phyloP scores from a whole-genome alignment of 2,797 vertebrate species.

The Diceros bicornis region DNA sequence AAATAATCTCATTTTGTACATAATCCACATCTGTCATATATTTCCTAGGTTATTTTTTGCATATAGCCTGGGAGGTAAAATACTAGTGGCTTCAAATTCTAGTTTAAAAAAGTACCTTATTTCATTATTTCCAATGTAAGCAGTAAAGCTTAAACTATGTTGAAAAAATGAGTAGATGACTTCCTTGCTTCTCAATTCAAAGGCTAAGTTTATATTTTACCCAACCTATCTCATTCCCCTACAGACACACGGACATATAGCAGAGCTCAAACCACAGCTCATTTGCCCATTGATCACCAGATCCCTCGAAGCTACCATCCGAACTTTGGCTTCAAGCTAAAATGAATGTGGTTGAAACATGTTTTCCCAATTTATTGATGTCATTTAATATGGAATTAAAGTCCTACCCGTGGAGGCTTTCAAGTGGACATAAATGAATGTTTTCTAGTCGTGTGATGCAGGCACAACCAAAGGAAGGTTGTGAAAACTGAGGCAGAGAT shows the following conservation, averaged over 20 bases:
- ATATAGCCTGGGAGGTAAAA: background rate
- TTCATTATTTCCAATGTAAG: conserved; percentile 7
- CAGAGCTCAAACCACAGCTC: background rate
- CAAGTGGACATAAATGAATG: background rate
- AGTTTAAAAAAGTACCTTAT: background rate
- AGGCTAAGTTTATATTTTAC: conserved; percentile 52
- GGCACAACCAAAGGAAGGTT: background rate
- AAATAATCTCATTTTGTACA: conserved; percentile 36
- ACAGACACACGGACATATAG: background rate
- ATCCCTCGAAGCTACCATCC: background rate
- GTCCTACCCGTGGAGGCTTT: background rate
- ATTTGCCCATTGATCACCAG: background rate
- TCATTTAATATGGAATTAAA: conserved; percentile 13
- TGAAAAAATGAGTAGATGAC: conserved; percentile 9
- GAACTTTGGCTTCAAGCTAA: background rate
- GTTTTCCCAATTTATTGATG: background rate
- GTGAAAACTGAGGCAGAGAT: conserved; percentile 12
- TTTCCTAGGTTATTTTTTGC: conserved; percentile 52
- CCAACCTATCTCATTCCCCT: background rate
- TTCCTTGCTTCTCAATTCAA: background rate
- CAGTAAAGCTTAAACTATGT: conserved; percentile 7
- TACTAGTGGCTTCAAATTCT: conserved; percentile 61
- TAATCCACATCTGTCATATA: background rate
- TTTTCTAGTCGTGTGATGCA: background rate
- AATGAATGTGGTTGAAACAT: background rate